These are phyloP conservation scores for Gila robusta DNA, from an alignment of 2,797 vertebrate genomes.

Conservation along the genomic window DNA sequence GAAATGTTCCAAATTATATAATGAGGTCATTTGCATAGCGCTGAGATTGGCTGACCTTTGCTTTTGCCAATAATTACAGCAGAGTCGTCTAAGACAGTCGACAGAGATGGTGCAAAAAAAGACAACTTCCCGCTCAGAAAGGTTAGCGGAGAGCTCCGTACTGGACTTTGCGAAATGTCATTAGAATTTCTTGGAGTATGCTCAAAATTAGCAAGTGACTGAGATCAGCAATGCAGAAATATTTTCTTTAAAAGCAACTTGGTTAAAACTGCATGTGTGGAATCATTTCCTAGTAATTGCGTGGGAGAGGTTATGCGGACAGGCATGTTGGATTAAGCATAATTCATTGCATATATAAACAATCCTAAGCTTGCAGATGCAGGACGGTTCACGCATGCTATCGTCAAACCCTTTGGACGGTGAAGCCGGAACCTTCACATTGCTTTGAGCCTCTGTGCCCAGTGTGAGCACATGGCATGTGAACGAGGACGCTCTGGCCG, in stretches of 20 bases:
- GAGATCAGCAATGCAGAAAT: conserved; percentile 5
- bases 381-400: neutral
- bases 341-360: neutral
- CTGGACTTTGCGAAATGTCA: conserved; percentile 83
- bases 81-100: conserved; percentile 77
- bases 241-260: conserved; percentile 18
- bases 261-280: conserved; percentile 3
- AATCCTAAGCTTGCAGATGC: neutral
- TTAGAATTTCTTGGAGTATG: conserved; percentile 79
- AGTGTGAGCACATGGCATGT: conserved; percentile 41
- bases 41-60: conserved; percentile 87
- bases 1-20: conserved; percentile 82
- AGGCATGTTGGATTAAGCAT: neutral
- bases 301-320: neutral
- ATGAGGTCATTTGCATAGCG: conserved; percentile 88
- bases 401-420: neutral
- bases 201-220: conserved; percentile 72
- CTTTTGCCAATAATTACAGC: conserved; percentile 90
- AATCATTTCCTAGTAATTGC: neutral
- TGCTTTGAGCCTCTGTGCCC: neutral
- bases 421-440: conserved; percentile 5
- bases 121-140: conserved; percentile 75
- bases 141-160: conserved; percentile 80
- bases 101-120: conserved; percentile 74
- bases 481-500: neutral